Percentiles rank a stretch among this genome's conserved stretches.
phyloP scores from a whole-genome alignment of 2,888 invertebrate species.

The Hemistola chrysoprasaria region DNA sequence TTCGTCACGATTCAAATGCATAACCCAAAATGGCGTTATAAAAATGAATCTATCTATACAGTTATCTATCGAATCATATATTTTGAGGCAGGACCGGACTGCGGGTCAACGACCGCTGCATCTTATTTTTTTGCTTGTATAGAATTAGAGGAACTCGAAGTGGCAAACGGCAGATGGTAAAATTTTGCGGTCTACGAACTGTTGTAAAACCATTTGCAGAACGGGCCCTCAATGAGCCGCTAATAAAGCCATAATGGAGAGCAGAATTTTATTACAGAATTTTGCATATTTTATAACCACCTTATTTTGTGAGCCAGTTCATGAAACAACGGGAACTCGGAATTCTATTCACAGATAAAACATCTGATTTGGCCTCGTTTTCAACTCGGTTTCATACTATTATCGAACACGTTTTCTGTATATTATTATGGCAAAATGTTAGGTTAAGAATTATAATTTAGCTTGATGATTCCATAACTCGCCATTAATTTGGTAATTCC shows the following conservation, averaged over 20 bases:
- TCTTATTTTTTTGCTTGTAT: constrained; percentile 45
- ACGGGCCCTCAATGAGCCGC: constrained; percentile 1
- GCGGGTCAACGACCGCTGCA: constrained; percentile 55
- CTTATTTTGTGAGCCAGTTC: too few species aligned
- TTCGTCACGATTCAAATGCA: constrained; percentile 60
- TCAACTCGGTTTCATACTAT: too few species aligned
- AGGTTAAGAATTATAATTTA: too few species aligned
- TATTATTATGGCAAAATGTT: too few species aligned
- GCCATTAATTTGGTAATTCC: too few species aligned
- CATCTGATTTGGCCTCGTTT: too few species aligned
- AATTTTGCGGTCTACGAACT: constrained; percentile 20
- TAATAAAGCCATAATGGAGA: constrained; percentile 3
- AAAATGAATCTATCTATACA: constrained; percentile 64
- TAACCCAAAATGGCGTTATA: constrained; percentile 64
- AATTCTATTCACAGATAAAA: too few species aligned
- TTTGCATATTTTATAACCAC: too few species aligned
- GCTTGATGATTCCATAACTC: background rate
- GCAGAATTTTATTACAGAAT: too few species aligned
- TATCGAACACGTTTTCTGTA: too few species aligned
- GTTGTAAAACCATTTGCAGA: constrained; percentile 15
- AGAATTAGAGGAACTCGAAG: constrained; percentile 33
- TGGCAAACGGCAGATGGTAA: constrained; percentile 19
- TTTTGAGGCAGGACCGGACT: constrained; percentile 60
- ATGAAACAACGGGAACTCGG: too few species aligned
- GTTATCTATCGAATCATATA: constrained; percentile 78